Evolutionary conservation across 2,113 vertebrate genomes (phyloP).

Genomic region (Geococcyx californianus): DNA sequence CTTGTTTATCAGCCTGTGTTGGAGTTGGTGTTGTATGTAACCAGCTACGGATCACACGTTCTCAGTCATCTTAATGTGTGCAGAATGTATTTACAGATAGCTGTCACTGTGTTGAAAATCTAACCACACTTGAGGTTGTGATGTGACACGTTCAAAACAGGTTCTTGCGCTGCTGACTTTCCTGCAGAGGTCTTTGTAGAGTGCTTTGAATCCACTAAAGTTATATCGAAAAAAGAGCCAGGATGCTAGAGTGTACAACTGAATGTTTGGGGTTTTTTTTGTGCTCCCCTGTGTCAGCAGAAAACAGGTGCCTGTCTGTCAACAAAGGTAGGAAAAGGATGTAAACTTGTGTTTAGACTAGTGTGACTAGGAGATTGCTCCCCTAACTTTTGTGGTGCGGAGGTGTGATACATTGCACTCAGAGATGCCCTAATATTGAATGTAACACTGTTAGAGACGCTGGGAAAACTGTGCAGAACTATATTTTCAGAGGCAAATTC

Average conservation of each 20-base stretch:
- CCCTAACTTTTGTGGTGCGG: neutral
- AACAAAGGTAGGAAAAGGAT: neutral
- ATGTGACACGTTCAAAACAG: neutral
- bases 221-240: neutral
- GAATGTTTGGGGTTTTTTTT: neutral
- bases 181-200: neutral
- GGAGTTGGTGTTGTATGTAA: neutral
- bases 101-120: neutral
- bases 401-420: neutral
- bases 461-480: neutral
- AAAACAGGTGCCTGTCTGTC: neutral
- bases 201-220: fast-evolving
- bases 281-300: neutral
- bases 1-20: neutral
- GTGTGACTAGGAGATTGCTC: neutral
- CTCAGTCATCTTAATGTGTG: neutral
- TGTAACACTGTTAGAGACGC: neutral
- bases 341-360: neutral
- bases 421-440: neutral
- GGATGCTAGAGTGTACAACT: neutral
- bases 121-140: neutral
- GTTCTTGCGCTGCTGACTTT: neutral
- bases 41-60: neutral
- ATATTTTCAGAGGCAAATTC: neutral
- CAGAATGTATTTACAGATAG: neutral